Conservation (phyloP, 1,140 invertebrate genomes). For the Theocolax elegans region DNA sequence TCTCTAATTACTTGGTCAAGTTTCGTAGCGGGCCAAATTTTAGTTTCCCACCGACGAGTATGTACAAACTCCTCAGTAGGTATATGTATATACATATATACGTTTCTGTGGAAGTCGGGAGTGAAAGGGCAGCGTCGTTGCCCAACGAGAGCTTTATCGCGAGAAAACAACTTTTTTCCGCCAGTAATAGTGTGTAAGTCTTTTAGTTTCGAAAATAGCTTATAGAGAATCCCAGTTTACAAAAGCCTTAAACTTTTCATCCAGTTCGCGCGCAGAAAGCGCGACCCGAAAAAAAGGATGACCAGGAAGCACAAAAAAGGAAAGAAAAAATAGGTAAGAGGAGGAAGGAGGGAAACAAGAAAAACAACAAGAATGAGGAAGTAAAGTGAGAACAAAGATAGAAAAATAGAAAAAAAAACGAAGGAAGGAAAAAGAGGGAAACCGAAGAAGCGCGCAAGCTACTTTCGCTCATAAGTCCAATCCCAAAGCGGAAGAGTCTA, state of each 20-base stretch:
- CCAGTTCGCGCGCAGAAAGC: constrained; percentile 1
- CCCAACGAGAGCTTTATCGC: constrained; percentile 5
- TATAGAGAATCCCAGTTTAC: constrained; percentile 25
- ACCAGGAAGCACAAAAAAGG: too few species aligned
- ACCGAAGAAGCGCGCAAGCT: neutral
- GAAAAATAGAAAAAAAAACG: neutral
- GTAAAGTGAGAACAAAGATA: neutral
- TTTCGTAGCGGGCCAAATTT: too few species aligned
- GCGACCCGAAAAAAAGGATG: neutral
- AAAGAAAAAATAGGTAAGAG: neutral
- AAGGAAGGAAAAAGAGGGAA: neutral
- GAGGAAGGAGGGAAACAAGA: neutral
- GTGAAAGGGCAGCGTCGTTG: neutral
- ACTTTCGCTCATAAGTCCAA: constrained; percentile 26
- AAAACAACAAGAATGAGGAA: neutral
- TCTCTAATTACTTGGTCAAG: too few species aligned
- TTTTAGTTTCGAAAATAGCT: constrained; percentile 31
- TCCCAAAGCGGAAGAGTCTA: neutral
- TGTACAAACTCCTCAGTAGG: too few species aligned
- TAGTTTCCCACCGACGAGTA: too few species aligned
- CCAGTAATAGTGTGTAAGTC: constrained; percentile 21
- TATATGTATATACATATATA: too few species aligned
- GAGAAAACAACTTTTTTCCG: constrained; percentile 18
- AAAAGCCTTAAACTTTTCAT: constrained; percentile 34
- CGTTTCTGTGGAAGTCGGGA: too few species aligned